Conservation (phyloP, 2,113 vertebrate species). For the Microtus richardsoni region DNA sequence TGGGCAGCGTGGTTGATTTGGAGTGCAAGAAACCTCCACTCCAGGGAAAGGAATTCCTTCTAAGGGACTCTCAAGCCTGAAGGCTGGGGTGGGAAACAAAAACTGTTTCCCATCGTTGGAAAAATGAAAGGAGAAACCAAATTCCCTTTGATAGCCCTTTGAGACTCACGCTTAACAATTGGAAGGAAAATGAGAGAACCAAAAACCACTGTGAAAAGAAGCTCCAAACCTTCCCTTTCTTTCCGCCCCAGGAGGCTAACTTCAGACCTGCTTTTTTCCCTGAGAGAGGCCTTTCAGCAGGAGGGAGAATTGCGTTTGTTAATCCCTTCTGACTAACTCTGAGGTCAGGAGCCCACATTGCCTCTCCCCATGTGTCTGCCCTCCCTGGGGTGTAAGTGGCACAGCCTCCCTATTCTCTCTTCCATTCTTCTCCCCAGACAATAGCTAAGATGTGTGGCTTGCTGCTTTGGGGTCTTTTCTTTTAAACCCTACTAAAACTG, state of each 20-base stretch:
- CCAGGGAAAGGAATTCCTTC: neutral
- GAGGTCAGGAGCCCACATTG: neutral
- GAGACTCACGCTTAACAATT: neutral
- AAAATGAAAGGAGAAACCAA: neutral
- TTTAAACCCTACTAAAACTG: neutral
- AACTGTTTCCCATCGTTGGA: too few relatives aligned
- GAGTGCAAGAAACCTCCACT: neutral
- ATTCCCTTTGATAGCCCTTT: neutral
- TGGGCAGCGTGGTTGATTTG: neutral
- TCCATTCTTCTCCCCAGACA: neutral
- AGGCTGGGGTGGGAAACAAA: neutral
- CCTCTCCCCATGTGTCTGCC: neutral
- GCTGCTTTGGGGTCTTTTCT: neutral
- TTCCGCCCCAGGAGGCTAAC: neutral
- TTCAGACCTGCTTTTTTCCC: neutral
- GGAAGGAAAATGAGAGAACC: neutral
- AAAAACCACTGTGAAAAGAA: neutral
- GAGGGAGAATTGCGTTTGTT: neutral
- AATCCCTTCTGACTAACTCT: neutral
- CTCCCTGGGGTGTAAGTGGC: neutral
- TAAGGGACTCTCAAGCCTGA: neutral
- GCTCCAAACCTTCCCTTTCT: neutral
- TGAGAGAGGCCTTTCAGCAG: neutral
- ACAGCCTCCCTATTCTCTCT: neutral
- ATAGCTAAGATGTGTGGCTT: neutral